Conservation (phyloP, 2,888 invertebrate species). For the Eutolmus rufibarbis region DNA sequence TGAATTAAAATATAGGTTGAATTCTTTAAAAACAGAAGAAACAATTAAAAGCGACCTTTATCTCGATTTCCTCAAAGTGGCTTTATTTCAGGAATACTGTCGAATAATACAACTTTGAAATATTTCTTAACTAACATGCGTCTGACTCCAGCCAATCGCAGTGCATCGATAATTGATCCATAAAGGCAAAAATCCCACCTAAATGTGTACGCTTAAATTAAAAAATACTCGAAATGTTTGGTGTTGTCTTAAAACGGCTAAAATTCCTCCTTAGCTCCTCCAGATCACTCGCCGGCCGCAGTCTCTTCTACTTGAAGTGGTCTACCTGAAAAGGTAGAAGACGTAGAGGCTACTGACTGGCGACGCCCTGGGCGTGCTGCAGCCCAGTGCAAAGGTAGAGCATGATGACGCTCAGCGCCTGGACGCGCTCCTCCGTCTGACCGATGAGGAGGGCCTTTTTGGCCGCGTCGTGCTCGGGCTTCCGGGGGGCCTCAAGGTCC, state of each 20-base stretch:
- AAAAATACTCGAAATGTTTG: not conserved
- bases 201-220: not conserved
- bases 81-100: not conserved
- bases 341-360: conserved; percentile 37
- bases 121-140: not conserved
- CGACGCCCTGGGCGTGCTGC: conserved; percentile 67
- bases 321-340: not conserved
- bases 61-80: not conserved
- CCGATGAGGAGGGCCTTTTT: conserved; percentile 63
- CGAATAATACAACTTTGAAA: not conserved
- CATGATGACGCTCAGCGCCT: conserved; percentile 90
- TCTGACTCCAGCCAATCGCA: not conserved
- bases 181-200: conserved; percentile 23
- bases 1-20: no score
- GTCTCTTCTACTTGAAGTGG: not conserved
- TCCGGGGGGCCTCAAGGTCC: conserved; percentile 7
- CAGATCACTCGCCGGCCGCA: not conserved
- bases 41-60: not conserved
- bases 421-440: conserved; percentile 85
- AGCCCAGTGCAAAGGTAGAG: conserved; percentile 94
- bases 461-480: conserved; percentile 47
- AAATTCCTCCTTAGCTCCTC: not conserved
- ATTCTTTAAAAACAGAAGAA: not conserved
- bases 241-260: not conserved
- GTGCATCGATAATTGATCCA: conserved; percentile 7